Percentiles rank a stretch among this genome's conserved stretches.
Evolutionary conservation across 2,113 vertebrate species (phyloP).

Genomic region (Tetrao urogallus): DNA sequence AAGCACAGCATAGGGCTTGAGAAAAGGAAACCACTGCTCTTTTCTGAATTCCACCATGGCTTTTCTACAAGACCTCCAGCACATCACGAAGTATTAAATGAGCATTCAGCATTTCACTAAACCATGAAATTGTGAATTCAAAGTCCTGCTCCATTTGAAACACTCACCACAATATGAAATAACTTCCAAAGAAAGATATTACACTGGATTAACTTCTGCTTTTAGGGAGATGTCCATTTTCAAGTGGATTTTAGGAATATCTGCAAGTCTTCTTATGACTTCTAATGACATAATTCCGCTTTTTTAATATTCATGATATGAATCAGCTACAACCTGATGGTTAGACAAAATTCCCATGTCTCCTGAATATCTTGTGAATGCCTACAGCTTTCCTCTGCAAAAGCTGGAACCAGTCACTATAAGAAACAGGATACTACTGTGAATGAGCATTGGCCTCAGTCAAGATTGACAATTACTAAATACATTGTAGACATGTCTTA

Average conservation of each 20-base stretch:
- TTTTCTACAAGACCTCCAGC: neutral
- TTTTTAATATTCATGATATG: neutral
- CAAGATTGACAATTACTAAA: neutral
- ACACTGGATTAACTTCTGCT: neutral
- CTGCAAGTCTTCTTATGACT: neutral
- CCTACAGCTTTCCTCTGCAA: neutral
- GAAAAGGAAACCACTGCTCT: neutral
- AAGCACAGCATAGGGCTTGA: neutral
- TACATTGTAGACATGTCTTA: neutral
- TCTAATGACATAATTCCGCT: neutral
- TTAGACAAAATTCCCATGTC: neutral
- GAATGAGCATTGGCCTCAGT: fast-evolving
- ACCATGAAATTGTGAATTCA: neutral
- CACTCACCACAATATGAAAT: neutral
- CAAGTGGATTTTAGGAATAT: neutral
- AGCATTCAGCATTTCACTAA: neutral
- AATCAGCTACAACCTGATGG: neutral
- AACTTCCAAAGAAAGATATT: neutral
- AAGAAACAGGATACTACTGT: neutral
- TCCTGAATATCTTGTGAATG: neutral
- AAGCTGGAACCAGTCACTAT: neutral
- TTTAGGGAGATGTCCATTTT: neutral
- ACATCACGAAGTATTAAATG: neutral
- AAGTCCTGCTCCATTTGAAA: neutral
- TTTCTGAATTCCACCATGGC: neutral